These are phyloP conservation scores for Polia nebulosa DNA, from an alignment of 2,888 invertebrate genomes.

Conservation along the genomic window DNA sequence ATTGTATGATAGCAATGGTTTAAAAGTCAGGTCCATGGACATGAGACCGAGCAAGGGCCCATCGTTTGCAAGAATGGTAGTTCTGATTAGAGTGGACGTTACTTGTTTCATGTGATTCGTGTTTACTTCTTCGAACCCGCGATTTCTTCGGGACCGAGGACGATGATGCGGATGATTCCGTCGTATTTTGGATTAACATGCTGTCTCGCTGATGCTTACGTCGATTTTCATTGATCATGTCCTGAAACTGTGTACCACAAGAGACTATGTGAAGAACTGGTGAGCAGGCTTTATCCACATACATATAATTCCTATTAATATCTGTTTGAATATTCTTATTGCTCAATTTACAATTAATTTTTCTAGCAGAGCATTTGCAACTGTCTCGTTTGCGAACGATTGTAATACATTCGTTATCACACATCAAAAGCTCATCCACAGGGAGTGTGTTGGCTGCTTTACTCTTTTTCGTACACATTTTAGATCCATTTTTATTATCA, in stretches of 20 bases:
- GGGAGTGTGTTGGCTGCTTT: conserved; percentile 72
- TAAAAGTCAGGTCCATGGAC: conserved; percentile 83
- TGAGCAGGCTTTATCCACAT: conserved; percentile 77
- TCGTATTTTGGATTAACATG: conserved; percentile 11
- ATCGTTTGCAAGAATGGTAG: conserved; percentile 72
- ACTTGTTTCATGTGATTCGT: background rate
- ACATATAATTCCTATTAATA: conserved; percentile 47
- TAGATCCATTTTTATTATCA: conserved; percentile 65
- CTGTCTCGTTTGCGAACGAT: conserved; percentile 73
- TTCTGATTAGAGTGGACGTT: conserved; percentile 3
- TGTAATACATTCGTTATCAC: conserved; percentile 77
- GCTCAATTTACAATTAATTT: conserved; percentile 49
- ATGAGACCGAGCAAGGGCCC: conserved; percentile 77
- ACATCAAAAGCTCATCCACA: conserved; percentile 68
- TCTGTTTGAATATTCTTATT: conserved; percentile 74
- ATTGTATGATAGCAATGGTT: conserved; percentile 15
- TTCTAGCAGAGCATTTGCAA: conserved; percentile 70
- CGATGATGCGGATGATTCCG: background rate
- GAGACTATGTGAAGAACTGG: conserved; percentile 65
- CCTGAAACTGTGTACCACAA: conserved; percentile 71
- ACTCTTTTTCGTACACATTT: conserved; percentile 62
- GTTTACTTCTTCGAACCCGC: background rate
- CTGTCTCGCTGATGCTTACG: background rate
- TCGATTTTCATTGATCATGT: background rate
- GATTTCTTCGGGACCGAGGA: background rate